phyloP scores from a whole-genome alignment of 2,113 vertebrate species.

The Eulemur rufifrons region DNA sequence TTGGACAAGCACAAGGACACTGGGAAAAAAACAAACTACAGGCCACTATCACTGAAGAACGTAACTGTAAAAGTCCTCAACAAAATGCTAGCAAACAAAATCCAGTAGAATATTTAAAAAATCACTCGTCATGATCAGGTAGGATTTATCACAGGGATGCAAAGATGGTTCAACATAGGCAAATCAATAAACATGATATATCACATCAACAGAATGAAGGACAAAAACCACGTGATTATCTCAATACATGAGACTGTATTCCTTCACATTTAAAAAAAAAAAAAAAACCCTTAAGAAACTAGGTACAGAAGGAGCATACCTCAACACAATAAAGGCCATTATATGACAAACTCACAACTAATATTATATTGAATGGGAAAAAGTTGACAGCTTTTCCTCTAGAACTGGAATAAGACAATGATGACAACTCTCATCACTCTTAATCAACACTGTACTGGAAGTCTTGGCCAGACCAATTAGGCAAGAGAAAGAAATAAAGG shows the following conservation, averaged over 20 bases:
- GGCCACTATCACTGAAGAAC: background rate
- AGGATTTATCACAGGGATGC: background rate
- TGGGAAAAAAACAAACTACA: background rate
- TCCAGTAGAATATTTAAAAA: background rate
- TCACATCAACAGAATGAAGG: background rate
- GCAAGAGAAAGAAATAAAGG: no score
- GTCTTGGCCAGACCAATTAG: no score
- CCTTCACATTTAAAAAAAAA: background rate
- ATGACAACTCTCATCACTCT: no score
- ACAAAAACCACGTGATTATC: background rate
- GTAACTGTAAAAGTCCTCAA: background rate
- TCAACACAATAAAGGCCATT: background rate
- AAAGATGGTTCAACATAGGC: background rate
- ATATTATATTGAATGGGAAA: background rate
- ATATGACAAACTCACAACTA: no score
- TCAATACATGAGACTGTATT: background rate
- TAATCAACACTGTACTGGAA: no score
- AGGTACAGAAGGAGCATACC: background rate
- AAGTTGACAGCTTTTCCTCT: background rate
- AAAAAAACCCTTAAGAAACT: background rate
- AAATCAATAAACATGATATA: background rate
- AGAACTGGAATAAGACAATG: no score
- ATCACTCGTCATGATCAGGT: background rate
- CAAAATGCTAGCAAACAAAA: background rate
- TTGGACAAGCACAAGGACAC: background rate